A percentile compares a stretch with the other conserved stretches of the same genome.
phyloP scores from a whole-genome alignment of 2,797 vertebrate species.

The Takifugu ocellatus region DNA sequence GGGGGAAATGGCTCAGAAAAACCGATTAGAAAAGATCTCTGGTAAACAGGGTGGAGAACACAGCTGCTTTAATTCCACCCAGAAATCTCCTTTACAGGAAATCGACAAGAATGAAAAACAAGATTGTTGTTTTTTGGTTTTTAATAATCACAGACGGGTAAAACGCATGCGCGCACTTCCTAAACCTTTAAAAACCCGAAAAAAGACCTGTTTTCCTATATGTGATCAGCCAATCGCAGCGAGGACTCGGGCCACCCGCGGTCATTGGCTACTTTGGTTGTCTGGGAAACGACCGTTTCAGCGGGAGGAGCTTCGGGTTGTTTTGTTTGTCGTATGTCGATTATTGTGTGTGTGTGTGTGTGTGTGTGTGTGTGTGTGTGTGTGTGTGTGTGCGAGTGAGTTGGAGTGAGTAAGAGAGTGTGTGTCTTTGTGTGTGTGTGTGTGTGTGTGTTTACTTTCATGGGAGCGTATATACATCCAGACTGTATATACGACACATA shows the following conservation, averaged over 20 bases:
- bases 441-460: conserved; percentile 58
- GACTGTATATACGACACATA: conserved; percentile 77
- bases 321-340: conserved; percentile 50
- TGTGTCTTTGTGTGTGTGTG: conserved; percentile 24
- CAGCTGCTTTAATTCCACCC: background rate
- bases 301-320: conserved; percentile 47
- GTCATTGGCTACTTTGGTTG: conserved; percentile 30
- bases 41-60: background rate
- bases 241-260: conserved; percentile 39
- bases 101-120: background rate
- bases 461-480: conserved; percentile 74
- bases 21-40: too few relatives aligned
- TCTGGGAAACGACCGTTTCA: conserved; percentile 14
- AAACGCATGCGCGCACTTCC: background rate
- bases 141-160: background rate
- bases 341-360: conserved; percentile 23
- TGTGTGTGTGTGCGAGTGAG: conserved; percentile 23
- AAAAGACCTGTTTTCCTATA: background rate
- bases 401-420: conserved; percentile 21
- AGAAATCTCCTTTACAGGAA: background rate
- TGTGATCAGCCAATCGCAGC: conserved; percentile 37
- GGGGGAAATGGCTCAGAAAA: too few relatives aligned
- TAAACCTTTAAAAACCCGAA: background rate
- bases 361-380: conserved; percentile 23
- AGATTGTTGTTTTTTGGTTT: background rate